Evolutionary conservation across 2,113 vertebrate species (phyloP).

Genomic region (Lagenorhynchus albirostris): DNA sequence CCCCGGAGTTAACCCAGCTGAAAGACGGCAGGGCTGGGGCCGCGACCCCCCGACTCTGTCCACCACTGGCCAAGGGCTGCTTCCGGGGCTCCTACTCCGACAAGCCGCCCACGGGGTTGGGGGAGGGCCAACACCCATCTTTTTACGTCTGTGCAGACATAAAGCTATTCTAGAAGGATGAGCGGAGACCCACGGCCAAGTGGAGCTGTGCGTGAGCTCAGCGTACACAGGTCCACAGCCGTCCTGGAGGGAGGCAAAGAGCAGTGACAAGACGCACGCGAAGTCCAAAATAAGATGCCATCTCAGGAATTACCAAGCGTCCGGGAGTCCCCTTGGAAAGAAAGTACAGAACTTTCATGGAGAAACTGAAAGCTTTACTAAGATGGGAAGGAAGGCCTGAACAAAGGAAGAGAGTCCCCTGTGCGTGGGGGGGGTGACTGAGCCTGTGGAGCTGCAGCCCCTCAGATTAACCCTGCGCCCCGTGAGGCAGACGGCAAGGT

Average conservation of each 20-base stretch:
- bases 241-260: rapidly evolving
- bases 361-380: neutral
- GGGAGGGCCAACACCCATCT: neutral
- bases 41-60: neutral
- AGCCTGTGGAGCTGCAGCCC: rapidly evolving
- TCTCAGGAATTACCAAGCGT: neutral
- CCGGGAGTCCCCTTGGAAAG: neutral
- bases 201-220: rapidly evolving
- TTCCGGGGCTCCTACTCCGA: rapidly evolving
- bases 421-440: neutral
- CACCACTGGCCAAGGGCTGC: neutral
- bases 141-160: rapidly evolving
- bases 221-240: neutral
- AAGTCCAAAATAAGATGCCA: rapidly evolving
- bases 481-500: neutral
- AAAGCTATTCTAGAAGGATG: neutral
- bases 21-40: neutral
- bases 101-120: rapidly evolving
- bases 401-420: neutral
- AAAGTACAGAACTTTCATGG: neutral
- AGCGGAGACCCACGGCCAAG: rapidly evolving
- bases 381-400: neutral
- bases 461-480: neutral
- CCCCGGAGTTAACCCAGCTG: neutral
- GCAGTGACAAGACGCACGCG: rapidly evolving